These are phyloP conservation scores for Phoxinus phoxinus DNA, from an alignment of 2,113 vertebrate species.

Conservation along the genomic window DNA sequence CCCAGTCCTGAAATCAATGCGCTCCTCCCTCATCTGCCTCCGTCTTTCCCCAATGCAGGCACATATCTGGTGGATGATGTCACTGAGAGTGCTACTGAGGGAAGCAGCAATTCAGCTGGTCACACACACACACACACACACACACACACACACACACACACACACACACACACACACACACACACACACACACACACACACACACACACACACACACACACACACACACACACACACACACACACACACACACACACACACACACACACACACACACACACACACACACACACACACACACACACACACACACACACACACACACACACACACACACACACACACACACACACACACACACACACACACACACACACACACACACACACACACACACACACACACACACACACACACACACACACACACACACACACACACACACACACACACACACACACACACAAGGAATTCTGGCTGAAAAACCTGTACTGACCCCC, in stretches of 20 bases:
- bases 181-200: no score
- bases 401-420: no score
- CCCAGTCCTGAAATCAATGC: neutral
- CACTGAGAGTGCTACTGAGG: constrained; percentile 55
- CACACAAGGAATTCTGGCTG: neutral
- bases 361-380: neutral
- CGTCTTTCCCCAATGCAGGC: constrained; percentile 3
- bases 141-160: no score
- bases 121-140: neutral
- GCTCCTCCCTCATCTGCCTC: constrained; percentile 4
- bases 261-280: neutral
- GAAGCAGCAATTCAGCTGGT: neutral
- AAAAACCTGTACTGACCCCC: neutral
- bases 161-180: no score
- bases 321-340: neutral
- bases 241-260: no score
- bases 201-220: neutral
- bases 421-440: neutral
- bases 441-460: no score
- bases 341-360: no score
- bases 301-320: neutral
- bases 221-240: neutral
- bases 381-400: neutral
- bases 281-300: neutral
- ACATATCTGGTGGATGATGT: constrained; percentile 75